Percentiles rank a stretch among this genome's conserved stretches.
Evolutionary conservation across 1,140 invertebrate species (phyloP).

Genomic region (Solenopsis invicta): DNA sequence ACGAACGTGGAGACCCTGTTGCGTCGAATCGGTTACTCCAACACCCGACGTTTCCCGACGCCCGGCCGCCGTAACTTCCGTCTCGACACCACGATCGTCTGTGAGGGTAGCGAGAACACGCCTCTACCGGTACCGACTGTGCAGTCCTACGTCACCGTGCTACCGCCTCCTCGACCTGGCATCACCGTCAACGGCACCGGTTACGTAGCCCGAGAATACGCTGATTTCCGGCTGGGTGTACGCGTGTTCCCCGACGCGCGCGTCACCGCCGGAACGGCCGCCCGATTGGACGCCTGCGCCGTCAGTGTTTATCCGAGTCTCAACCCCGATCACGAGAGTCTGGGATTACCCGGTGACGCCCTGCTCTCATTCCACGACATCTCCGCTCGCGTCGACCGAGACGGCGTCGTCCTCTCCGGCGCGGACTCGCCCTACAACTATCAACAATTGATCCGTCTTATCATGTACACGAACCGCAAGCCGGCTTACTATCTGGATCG

Average conservation of each 20-base stretch:
- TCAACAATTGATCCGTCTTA: constrained; percentile 94
- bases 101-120: constrained; percentile 84
- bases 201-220: constrained; percentile 94
- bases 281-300: constrained; percentile 94
- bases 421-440: constrained; percentile 95
- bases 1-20: constrained; percentile 96
- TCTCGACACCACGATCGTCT: constrained; percentile 92
- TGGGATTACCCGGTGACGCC: constrained; percentile 92
- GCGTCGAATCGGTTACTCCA: constrained; percentile 96
- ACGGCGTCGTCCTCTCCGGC: constrained; percentile 94
- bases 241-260: constrained; percentile 94
- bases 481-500: constrained; percentile 97
- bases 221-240: constrained; percentile 94
- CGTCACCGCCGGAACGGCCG: constrained; percentile 89
- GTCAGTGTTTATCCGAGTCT: constrained; percentile 97
- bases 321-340: constrained; percentile 97
- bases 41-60: constrained; percentile 96
- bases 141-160: constrained; percentile 95
- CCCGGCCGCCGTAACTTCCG: constrained; percentile 96
- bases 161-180: constrained; percentile 94
- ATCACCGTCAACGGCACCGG: constrained; percentile 94
- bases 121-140: constrained; percentile 89
- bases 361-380: constrained; percentile 91
- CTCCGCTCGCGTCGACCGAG: constrained; percentile 92
- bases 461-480: constrained; percentile 97